These are phyloP conservation scores for Megaleporinus macrocephalus DNA, from an alignment of 2,113 vertebrate species.

Conservation along the genomic window DNA sequence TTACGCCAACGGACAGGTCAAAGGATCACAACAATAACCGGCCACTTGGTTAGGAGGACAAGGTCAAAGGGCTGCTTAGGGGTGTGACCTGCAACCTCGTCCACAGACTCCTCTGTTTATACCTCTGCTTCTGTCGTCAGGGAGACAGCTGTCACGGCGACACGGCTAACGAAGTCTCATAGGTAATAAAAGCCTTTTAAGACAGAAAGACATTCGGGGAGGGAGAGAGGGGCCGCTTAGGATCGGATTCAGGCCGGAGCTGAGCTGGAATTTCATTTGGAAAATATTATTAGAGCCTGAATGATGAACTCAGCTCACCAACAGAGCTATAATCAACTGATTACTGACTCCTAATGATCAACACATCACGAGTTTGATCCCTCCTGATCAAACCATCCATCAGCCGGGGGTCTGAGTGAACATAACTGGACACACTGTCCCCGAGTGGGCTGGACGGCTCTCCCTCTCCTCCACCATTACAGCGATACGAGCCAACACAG, in stretches of 20 bases:
- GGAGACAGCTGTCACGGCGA: slow-evolving; percentile 2
- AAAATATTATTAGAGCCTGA: too few species aligned
- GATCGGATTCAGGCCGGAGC: neutral
- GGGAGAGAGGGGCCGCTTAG: neutral
- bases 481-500: too few species aligned
- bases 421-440: too few species aligned
- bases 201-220: neutral
- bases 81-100: neutral
- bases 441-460: too few species aligned
- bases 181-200: slow-evolving; percentile 14
- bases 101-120: neutral
- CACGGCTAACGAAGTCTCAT: neutral
- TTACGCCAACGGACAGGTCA: slow-evolving; percentile 41
- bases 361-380: too few species aligned
- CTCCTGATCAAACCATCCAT: too few species aligned
- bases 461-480: too few species aligned
- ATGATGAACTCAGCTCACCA: too few species aligned
- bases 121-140: neutral
- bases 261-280: too few species aligned
- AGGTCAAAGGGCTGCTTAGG: neutral
- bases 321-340: too few species aligned
- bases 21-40: slow-evolving; percentile 21
- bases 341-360: too few species aligned
- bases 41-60: slow-evolving; percentile 6
- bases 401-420: too few species aligned